A percentile compares a stretch with the other conserved stretches of the same genome.
Evolutionary conservation across 2,113 vertebrate species (phyloP).

Genomic region (Hemichromis elongatus): DNA sequence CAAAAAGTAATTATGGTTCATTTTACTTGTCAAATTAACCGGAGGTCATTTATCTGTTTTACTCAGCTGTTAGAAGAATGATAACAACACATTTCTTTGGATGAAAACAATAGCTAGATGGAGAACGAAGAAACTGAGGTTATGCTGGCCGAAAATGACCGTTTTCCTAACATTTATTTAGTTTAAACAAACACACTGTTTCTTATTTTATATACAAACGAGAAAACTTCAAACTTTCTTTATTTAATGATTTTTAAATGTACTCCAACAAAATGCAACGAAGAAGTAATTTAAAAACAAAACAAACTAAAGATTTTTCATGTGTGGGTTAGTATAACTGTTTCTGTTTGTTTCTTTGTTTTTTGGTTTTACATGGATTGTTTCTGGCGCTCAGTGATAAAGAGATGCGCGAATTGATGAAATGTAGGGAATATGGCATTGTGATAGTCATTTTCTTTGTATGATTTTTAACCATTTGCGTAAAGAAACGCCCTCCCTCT

Average conservation of each 20-base stretch:
- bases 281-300: neutral
- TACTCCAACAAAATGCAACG: too few relatives aligned
- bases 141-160: neutral
- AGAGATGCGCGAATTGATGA: neutral
- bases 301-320: neutral
- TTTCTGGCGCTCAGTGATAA: neutral
- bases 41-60: neutral
- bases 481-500: neutral
- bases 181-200: neutral
- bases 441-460: neutral
- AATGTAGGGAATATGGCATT: neutral
- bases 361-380: neutral
- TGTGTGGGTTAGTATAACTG: neutral
- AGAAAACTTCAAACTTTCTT: fast-evolving
- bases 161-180: neutral
- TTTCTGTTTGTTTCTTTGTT: too few relatives aligned
- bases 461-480: neutral
- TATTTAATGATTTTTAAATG: neutral
- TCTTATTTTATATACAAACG: neutral
- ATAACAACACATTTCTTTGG: neutral
- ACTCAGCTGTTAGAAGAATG: neutral
- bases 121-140: neutral
- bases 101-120: neutral
- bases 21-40: neutral
- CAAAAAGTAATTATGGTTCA: neutral